Evolutionary conservation across 2,113 vertebrate genomes (phyloP), one percentile per base, ranked within the genome.

Genomic region (Rhegmatorhina hoffmannsi): DNA sequence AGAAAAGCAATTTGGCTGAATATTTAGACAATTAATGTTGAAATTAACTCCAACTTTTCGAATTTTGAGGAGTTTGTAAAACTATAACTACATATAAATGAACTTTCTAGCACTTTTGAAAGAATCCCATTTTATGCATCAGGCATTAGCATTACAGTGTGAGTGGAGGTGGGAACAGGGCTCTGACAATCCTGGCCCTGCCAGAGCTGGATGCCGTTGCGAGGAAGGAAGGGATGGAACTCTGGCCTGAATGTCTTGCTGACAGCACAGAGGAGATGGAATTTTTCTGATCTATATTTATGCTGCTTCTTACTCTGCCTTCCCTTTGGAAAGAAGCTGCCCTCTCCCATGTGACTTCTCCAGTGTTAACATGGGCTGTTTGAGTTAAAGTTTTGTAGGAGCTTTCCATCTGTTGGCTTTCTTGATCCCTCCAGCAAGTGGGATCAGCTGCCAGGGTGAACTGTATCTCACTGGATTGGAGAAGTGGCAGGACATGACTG

Each of bases 1-100:
- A 92, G 38, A n/a, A 52, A 96, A 95, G 73, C 64, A 88, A 86
- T 96, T 92, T 93, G 92, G 72, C 88, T 94, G 90, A 93, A 89
- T 86, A 94, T 94, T 88, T 91, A 86, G 88, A 60, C 58, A 94
- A 93, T 96, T 93, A 95, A 88, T 84, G 75, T 50, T 90, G 85
- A 52, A 92, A 82, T 95, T 85, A 91, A 23, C 59, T 91, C 64
- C 21, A 84, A 77, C 60, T 77, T 94, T 29, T 16, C 52, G 50
- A 83, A 88, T 95, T 92, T 92, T 73, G 90, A 86, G 34, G 33
- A 76, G 59, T 93, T 95, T 70, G 24, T 75, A 50, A 85, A 94
- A 70, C 38, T 86, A 4, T 63, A 58, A 76, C 50, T 34, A 80
- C 78, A 59, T 69, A 66, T 26, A 69, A 69, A 86, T 84, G 17